phyloP scores from a whole-genome alignment of 2,113 vertebrate genomes.

The Butorides virescens region DNA sequence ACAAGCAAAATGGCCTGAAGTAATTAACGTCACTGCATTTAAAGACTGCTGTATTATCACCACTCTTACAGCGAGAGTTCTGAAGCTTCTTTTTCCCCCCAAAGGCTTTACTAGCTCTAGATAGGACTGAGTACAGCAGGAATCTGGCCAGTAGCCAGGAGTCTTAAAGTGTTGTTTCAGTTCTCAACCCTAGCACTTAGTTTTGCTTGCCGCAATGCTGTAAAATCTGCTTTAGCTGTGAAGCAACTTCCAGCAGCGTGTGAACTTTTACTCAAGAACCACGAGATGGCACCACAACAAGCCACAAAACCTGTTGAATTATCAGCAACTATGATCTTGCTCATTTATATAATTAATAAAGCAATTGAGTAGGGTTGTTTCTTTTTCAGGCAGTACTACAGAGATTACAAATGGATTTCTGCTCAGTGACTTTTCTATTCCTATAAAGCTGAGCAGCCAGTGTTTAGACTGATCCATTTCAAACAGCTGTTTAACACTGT shows the following conservation, averaged over 20 bases:
- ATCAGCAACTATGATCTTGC: not conserved
- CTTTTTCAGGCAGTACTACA: not conserved
- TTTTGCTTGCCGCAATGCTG: not conserved
- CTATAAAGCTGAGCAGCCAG: not conserved
- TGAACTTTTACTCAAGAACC: not conserved
- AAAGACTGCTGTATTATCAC: not conserved
- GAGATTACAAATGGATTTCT: conserved; percentile 27
- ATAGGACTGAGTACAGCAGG: not conserved
- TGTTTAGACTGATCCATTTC: conserved; percentile 23
- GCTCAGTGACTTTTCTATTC: not conserved
- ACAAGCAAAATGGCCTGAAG: not conserved
- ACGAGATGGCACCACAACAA: conserved; percentile 65
- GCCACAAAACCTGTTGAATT: not conserved
- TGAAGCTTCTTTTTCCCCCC: not conserved
- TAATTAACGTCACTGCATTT: not conserved
- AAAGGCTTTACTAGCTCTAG: not conserved
- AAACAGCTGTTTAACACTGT: not conserved
- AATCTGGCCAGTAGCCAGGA: not conserved
- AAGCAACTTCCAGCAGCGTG: not conserved
- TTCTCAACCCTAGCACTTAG: not conserved
- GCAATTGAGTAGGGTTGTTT: not conserved
- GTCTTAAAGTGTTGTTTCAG: not conserved
- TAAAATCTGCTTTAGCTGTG: not conserved
- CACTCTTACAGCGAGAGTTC: not conserved
- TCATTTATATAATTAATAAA: not conserved